Evolutionary conservation across 2,113 vertebrate species (phyloP).

Genomic region (Strix uralensis): DNA sequence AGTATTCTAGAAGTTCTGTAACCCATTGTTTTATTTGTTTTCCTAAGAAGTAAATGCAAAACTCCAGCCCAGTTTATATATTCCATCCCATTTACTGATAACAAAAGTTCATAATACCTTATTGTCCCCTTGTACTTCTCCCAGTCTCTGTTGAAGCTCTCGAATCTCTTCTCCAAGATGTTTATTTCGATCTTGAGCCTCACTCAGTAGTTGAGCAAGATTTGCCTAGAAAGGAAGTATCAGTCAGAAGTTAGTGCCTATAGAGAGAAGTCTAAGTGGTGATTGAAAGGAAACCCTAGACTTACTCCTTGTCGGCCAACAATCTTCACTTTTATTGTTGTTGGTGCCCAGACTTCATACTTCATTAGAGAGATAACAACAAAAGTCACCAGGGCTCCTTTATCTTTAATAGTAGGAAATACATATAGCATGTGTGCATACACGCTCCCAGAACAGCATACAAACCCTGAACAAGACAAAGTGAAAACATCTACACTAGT

Average conservation of each 20-base stretch:
- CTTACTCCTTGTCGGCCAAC: neutral
- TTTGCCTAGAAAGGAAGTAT: conserved; percentile 81
- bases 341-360: neutral
- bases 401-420: neutral
- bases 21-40: neutral
- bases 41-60: neutral
- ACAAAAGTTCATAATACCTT: conserved; percentile 80
- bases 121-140: conserved; percentile 94
- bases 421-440: neutral
- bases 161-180: conserved; percentile 90
- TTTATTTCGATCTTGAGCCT: conserved; percentile 87
- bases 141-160: conserved; percentile 90
- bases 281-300: neutral
- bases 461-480: neutral
- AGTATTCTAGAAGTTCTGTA: neutral
- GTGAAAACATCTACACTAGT: neutral
- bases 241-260: neutral
- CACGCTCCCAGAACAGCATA: neutral
- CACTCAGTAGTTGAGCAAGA: conserved; percentile 88
- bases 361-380: neutral
- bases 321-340: neutral
- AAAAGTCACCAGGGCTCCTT: neutral
- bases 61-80: neutral
- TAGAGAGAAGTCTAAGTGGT: neutral
- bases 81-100: neutral